These are phyloP conservation scores for Hiodon tergisus DNA, from an alignment of 2,113 vertebrate genomes.

Conservation along the genomic window DNA sequence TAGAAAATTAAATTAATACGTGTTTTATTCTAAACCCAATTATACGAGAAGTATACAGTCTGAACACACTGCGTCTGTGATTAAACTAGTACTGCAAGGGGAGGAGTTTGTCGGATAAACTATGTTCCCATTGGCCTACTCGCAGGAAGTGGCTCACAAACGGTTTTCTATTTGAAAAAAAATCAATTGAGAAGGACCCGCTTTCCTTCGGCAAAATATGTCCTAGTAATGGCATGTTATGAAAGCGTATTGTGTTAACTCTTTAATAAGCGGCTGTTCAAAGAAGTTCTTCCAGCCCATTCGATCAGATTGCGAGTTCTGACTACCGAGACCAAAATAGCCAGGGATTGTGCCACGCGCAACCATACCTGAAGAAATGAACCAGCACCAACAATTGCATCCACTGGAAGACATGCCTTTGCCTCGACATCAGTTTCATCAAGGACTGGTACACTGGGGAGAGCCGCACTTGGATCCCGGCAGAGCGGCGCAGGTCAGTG, in stretches of 20 bases:
- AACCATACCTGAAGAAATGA: slow-evolving; percentile 28
- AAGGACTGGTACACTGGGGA: slow-evolving; percentile 27
- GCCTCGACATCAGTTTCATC: slow-evolving; percentile 24
- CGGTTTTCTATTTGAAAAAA: slow-evolving; percentile 31
- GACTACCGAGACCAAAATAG: slow-evolving; percentile 27
- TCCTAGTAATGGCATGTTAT: slow-evolving; percentile 33
- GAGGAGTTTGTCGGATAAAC: slow-evolving; percentile 43
- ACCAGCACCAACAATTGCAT: slow-evolving; percentile 26
- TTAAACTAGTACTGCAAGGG: slow-evolving; percentile 16
- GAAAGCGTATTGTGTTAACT: slow-evolving; percentile 33
- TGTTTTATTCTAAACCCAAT: no score
- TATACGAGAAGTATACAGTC: no score
- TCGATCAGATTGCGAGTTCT: slow-evolving; percentile 6
- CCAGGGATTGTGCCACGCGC: slow-evolving; percentile 23
- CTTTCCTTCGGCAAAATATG: slow-evolving; percentile 37
- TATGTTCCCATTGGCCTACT: slow-evolving; percentile 41
- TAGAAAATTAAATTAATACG: no score
- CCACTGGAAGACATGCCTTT: slow-evolving; percentile 19
- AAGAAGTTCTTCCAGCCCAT: slow-evolving; percentile 16
- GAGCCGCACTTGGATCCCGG: slow-evolving; percentile 25
- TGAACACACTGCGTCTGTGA: no score
- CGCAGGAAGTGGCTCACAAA: slow-evolving; percentile 33
- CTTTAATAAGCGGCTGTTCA: slow-evolving; percentile 24
- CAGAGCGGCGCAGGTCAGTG: slow-evolving; percentile 25
- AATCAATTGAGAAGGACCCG: slow-evolving; percentile 28